phyloP scores from a whole-genome alignment of 2,888 invertebrate species.

The Dasysyrphus albostriatus region DNA sequence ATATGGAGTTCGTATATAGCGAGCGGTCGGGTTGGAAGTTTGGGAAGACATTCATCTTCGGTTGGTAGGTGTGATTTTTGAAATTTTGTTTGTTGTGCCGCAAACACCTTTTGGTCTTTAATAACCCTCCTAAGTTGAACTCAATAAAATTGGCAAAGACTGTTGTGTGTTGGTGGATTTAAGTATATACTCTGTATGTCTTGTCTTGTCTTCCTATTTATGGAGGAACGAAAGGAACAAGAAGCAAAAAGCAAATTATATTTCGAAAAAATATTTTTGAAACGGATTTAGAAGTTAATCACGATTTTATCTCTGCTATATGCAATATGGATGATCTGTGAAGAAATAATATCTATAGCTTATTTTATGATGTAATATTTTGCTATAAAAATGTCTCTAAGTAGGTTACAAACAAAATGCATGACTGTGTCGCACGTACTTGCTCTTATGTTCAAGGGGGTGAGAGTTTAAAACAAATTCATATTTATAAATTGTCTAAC shows the following conservation, averaged over 20 bases:
- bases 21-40: conserved; percentile 6
- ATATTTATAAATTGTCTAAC: no score
- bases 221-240: neutral
- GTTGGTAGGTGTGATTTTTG: conserved; percentile 74
- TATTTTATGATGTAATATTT: no score
- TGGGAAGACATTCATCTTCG: conserved; percentile 71
- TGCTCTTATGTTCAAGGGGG: no score
- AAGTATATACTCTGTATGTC: neutral
- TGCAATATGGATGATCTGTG: neutral
- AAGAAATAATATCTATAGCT: neutral
- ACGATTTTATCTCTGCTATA: neutral
- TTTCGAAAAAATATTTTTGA: neutral
- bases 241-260: conserved; percentile 10
- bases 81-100: conserved; percentile 76
- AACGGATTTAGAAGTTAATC: neutral
- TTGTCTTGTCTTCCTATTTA: neutral
- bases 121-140: conserved; percentile 70
- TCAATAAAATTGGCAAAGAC: conserved; percentile 63
- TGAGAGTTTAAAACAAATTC: no score
- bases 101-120: conserved; percentile 74
- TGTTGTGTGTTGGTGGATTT: conserved; percentile 25
- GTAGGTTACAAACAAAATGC: no score
- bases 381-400: no score
- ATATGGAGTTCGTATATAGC: neutral
- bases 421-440: no score